Conservation (phyloP, 2,888 invertebrate genomes). For the Bedellia somnulentella region DNA sequence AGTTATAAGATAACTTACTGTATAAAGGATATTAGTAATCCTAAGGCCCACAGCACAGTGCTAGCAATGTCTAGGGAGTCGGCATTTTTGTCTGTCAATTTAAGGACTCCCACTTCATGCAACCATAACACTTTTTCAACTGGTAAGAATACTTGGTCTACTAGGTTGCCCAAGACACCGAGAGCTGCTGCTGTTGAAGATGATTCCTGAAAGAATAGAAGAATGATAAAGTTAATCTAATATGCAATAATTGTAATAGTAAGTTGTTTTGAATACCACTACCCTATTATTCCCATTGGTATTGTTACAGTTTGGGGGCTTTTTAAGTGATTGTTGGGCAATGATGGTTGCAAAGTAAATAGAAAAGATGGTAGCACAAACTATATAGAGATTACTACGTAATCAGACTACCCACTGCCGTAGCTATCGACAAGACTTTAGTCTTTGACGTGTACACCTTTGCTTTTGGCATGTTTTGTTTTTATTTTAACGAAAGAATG, state of each 20-base stretch:
- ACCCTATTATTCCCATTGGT: conserved; percentile 73
- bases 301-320: conserved; percentile 81
- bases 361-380: too few species aligned
- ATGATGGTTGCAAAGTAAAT: conserved; percentile 77
- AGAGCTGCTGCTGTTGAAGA: conserved; percentile 53
- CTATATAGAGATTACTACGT: too few species aligned
- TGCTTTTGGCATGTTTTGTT: too few species aligned
- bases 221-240: too few species aligned
- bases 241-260: too few species aligned
- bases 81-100: conserved; percentile 58
- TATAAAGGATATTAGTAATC: conserved; percentile 71
- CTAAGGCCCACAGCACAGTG: conserved; percentile 76
- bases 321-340: too few species aligned
- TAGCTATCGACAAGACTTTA: too few species aligned
- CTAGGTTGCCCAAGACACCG: conserved; percentile 71
- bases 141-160: conserved; percentile 79
- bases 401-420: too few species aligned
- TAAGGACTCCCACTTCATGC: conserved; percentile 69
- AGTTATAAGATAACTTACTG: too few species aligned
- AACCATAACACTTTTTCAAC: conserved; percentile 88
- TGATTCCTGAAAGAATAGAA: conserved; percentile 27
- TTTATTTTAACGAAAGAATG: too few species aligned
- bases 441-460: too few species aligned
- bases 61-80: conserved; percentile 69
- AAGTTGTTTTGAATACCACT: conserved; percentile 21